phyloP scores from a whole-genome alignment of 2,888 invertebrate genomes.

The Caenorhabditis parvicauda region DNA sequence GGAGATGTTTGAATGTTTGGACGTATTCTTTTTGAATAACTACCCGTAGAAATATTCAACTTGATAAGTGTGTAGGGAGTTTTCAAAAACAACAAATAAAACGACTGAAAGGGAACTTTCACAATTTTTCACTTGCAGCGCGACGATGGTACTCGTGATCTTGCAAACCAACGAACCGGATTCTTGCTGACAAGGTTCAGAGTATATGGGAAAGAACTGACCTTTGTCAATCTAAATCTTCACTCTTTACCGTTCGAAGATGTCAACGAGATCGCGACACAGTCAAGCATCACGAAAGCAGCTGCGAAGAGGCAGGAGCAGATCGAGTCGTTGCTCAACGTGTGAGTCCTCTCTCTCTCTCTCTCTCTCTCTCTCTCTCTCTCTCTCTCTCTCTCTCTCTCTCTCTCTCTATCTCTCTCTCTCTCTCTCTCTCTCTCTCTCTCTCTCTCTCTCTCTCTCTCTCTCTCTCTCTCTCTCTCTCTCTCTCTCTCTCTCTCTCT shows the following conservation, averaged over 20 bases:
- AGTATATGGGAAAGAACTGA: slow-evolving; percentile 42
- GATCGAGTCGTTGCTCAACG: slow-evolving; percentile 35
- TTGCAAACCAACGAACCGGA: slow-evolving; percentile 41
- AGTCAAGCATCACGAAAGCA: slow-evolving; percentile 36
- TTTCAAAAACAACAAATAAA: too few relatives aligned
- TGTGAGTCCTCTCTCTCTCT: slow-evolving; percentile 24
- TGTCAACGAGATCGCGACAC: slow-evolving; percentile 34
- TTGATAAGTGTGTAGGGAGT: too few relatives aligned
- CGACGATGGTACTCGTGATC: slow-evolving; percentile 39
- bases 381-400: too few relatives aligned
- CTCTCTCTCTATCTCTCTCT: too few relatives aligned
- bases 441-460: too few relatives aligned
- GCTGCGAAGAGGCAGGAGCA: slow-evolving; percentile 41
- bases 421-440: too few relatives aligned
- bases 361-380: too few relatives aligned
- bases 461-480: neutral
- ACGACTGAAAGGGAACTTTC: too few relatives aligned
- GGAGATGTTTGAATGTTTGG: neutral
- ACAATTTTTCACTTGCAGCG: slow-evolving; percentile 21
- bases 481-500: neutral
- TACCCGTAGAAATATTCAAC: neutral
- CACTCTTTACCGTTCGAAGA: slow-evolving; percentile 50
- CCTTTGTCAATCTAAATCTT: slow-evolving; percentile 45
- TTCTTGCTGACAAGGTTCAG: slow-evolving; percentile 42
- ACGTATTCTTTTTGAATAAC: neutral